Conservation (phyloP, 2,888 invertebrate genomes). For the Ennomos erosarius region DNA sequence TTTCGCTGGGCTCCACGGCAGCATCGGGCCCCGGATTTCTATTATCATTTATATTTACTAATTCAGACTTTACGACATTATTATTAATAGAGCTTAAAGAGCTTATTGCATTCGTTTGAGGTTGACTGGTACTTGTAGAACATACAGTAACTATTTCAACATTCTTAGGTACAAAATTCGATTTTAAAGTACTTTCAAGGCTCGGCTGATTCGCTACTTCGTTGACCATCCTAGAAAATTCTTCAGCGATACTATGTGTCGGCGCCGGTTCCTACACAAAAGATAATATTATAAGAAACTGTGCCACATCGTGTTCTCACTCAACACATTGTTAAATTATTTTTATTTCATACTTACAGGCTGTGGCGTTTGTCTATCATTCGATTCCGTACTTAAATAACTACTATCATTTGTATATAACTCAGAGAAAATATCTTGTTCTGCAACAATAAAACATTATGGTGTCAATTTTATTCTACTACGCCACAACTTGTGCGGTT, state of each 20-base stretch:
- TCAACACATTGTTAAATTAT: not conserved
- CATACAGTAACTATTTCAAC: conserved; percentile 57
- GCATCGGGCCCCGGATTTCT: conserved; percentile 71
- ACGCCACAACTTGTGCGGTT: not conserved
- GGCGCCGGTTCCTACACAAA: conserved; percentile 54
- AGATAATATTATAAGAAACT: conserved; percentile 4
- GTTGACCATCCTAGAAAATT: conserved; percentile 79
- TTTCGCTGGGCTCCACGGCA: conserved; percentile 71
- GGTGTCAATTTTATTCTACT: not conserved
- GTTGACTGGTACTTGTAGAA: conserved; percentile 63
- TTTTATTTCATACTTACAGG: conserved; percentile 63
- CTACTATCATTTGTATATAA: conserved; percentile 66
- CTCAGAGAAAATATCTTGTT: conserved; percentile 81
- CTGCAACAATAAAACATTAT: conserved; percentile 58
- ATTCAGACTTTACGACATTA: conserved; percentile 78
- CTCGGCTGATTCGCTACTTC: conserved; percentile 75
- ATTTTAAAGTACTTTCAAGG: conserved; percentile 62
- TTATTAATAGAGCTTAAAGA: conserved; percentile 73
- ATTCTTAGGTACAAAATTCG: conserved; percentile 61
- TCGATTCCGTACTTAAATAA: conserved; percentile 74
- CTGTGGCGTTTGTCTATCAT: conserved; percentile 82
- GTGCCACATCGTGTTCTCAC: no score
- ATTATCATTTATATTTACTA: conserved; percentile 74
- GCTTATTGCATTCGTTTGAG: conserved; percentile 70
- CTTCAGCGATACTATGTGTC: conserved; percentile 72